Evolutionary conservation across 1,140 invertebrate species (phyloP).

Genomic region (Sycophaga agraensis): DNA sequence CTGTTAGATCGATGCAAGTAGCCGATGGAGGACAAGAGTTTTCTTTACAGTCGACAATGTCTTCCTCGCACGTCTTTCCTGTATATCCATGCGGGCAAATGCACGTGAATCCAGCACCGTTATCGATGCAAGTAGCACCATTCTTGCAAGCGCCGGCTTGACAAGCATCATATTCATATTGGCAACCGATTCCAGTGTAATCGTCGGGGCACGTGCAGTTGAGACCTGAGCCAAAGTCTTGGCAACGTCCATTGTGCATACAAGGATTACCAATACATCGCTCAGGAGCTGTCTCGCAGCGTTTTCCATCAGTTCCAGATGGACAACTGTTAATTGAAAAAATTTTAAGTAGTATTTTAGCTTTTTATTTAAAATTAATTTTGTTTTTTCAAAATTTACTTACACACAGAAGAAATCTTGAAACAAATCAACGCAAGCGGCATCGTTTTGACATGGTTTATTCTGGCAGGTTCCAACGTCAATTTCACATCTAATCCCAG

Average conservation of each 20-base stretch:
- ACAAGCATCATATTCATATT: constrained; percentile 92
- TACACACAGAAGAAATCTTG: constrained; percentile 95
- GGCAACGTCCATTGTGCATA: constrained; percentile 91
- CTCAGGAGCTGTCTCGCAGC: constrained; percentile 93
- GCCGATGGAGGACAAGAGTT: constrained; percentile 93
- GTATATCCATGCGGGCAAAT: constrained; percentile 82
- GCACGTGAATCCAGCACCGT: constrained; percentile 82
- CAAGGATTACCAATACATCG: constrained; percentile 94
- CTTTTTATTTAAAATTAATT: too few relatives aligned
- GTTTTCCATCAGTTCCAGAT: constrained; percentile 90
- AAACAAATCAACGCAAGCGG: constrained; percentile 89
- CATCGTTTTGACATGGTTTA: constrained; percentile 89
- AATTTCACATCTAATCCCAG: constrained; percentile 80
- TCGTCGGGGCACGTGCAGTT: constrained; percentile 90
- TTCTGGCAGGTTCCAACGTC: constrained; percentile 85
- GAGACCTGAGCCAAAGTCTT: constrained; percentile 91
- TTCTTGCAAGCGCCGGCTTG: constrained; percentile 86
- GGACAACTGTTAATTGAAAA: constrained; percentile 66
- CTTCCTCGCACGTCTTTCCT: constrained; percentile 85
- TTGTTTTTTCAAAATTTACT: constrained; percentile 50
- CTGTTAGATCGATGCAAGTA: constrained; percentile 90
- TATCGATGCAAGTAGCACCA: constrained; percentile 86
- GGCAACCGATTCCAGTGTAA: constrained; percentile 86
- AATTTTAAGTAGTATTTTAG: too few relatives aligned
- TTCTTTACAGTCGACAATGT: constrained; percentile 90